These are phyloP conservation scores for Volucella inanis DNA, from an alignment of 2,888 invertebrate species.

Conservation along the genomic window DNA sequence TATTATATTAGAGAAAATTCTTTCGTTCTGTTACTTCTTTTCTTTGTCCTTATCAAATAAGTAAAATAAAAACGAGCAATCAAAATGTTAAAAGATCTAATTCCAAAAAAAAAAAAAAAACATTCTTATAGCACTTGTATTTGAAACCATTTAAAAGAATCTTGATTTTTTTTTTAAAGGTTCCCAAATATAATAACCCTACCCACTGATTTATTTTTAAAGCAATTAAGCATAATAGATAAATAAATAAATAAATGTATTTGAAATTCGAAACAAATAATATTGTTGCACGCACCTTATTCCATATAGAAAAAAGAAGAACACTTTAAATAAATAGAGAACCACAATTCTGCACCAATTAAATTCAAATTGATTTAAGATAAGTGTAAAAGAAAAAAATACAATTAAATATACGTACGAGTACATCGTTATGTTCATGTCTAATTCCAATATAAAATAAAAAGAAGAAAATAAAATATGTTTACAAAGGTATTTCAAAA, in stretches of 20 bases:
- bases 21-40: too few relatives aligned
- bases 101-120: too few relatives aligned
- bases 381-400: slow-evolving; percentile 39
- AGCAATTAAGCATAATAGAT: not conserved
- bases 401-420: slow-evolving; percentile 14
- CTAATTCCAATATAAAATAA: not conserved
- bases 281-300: slow-evolving; percentile 58
- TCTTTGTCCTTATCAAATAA: too few relatives aligned
- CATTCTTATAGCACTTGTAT: too few relatives aligned
- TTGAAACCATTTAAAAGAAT: too few relatives aligned
- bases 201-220: too few relatives aligned
- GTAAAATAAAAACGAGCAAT: too few relatives aligned
- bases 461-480: not conserved
- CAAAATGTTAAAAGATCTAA: too few relatives aligned
- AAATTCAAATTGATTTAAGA: slow-evolving; percentile 41
- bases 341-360: slow-evolving; percentile 57
- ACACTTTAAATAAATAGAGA: slow-evolving; percentile 26
- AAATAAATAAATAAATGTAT: slow-evolving; percentile 13
- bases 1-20: too few relatives aligned
- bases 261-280: slow-evolving; percentile 10
- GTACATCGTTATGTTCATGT: not conserved
- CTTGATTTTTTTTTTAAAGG: too few relatives aligned
- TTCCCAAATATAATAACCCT: too few relatives aligned
- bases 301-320: slow-evolving; percentile 39
- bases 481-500: slow-evolving; percentile 6